Conservation (phyloP, 64 coral and sea anemone species). For the Acropora tenuis region DNA sequence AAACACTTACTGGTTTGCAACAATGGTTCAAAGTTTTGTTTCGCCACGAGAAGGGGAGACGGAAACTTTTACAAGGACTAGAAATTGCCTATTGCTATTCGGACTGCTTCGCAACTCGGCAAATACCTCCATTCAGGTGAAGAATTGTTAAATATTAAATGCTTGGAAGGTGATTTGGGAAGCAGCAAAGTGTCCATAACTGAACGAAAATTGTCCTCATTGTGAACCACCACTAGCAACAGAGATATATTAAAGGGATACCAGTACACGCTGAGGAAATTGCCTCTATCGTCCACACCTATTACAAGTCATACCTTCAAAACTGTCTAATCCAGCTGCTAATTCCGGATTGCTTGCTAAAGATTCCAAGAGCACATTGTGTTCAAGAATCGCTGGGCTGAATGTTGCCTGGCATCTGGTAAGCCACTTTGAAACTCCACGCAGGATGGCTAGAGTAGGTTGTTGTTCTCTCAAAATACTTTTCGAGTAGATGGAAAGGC, state of each 20-base stretch:
- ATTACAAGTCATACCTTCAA: slow-evolving; percentile 16
- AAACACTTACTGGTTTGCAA: no score
- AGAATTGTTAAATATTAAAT: background rate
- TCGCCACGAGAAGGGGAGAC: no score
- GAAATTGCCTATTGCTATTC: no score
- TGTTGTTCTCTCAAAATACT: slow-evolving; percentile 7
- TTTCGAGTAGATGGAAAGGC: background rate
- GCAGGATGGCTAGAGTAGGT: background rate
- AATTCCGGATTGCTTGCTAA: slow-evolving; percentile 2
- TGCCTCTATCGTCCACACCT: slow-evolving; percentile 7
- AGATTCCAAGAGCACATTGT: background rate
- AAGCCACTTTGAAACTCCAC: slow-evolving; percentile 7
- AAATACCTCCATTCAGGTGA: background rate
- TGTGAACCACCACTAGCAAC: background rate
- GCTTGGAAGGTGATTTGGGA: background rate
- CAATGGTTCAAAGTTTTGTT: no score
- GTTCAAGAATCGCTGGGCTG: slow-evolving; percentile 2
- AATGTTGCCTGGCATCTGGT: background rate
- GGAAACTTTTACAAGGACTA: no score
- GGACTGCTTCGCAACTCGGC: no score
- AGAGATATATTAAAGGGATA: slow-evolving; percentile 7
- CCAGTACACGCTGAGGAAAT: background rate
- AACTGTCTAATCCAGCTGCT: slow-evolving; percentile 12
- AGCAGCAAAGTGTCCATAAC: background rate
- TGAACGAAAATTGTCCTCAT: slow-evolving; percentile 1